Evolutionary conservation across 2,113 vertebrate species (phyloP).

Genomic region (Lycocorax pyrrhopterus): DNA sequence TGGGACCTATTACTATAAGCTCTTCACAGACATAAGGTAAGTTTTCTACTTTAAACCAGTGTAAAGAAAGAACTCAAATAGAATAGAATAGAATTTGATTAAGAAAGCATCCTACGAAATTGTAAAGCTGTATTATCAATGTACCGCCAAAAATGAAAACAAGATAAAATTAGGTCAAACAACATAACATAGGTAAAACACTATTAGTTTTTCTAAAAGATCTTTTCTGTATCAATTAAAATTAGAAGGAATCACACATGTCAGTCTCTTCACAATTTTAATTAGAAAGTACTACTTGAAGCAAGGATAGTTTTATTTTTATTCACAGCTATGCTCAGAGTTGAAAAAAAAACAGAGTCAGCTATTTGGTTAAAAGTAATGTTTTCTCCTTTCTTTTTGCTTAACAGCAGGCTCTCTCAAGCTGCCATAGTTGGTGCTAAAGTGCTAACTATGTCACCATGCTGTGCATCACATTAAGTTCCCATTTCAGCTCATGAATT

Average conservation of each 20-base stretch:
- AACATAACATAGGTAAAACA: neutral
- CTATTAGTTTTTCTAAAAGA: neutral
- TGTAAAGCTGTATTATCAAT: neutral
- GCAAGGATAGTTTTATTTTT: neutral
- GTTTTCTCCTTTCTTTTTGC: slow-evolving; percentile 12
- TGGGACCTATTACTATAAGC: neutral
- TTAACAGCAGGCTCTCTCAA: slow-evolving; percentile 51
- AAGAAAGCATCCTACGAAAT: neutral
- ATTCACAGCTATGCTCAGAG: neutral
- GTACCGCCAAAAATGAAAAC: neutral
- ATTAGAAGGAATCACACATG: neutral
- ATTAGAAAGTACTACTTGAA: neutral
- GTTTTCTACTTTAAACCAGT: neutral
- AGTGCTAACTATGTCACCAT: slow-evolving; percentile 52
- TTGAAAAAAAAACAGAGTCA: neutral
- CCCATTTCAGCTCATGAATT: slow-evolving; percentile 32
- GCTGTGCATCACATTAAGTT: slow-evolving; percentile 36
- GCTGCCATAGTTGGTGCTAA: slow-evolving; percentile 31
- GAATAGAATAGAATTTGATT: neutral
- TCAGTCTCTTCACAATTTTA: neutral
- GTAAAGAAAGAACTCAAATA: neutral
- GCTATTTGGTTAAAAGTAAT: slow-evolving; percentile 24
- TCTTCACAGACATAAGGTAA: neutral
- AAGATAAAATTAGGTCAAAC: neutral
- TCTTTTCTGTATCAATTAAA: neutral